Conservation (phyloP, 2,113 vertebrate genomes). For the Sitta europaea region DNA sequence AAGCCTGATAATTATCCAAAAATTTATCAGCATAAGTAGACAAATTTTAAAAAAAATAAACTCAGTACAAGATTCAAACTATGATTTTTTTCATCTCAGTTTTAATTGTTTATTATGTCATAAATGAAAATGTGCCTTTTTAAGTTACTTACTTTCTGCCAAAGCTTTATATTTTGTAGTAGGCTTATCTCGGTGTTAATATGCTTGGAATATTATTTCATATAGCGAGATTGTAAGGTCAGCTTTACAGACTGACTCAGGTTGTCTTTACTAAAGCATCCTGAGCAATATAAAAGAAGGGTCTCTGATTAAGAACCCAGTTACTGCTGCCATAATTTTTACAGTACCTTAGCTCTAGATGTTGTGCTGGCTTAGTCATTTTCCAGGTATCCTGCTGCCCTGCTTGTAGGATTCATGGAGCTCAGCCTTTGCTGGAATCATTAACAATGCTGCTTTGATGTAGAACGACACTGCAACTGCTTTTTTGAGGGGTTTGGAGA, state of each 20-base stretch:
- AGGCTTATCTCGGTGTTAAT: neutral
- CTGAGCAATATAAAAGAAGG: neutral
- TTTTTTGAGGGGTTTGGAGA: neutral
- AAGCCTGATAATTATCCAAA: neutral
- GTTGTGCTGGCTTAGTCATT: neutral
- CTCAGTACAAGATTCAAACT: neutral
- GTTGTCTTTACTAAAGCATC: neutral
- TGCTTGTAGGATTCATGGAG: neutral
- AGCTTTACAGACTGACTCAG: neutral
- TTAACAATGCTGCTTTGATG: neutral
- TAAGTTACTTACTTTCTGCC: neutral
- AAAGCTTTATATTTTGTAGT: neutral
- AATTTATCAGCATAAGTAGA: neutral
- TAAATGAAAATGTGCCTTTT: neutral
- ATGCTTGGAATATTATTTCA: neutral
- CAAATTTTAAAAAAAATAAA: neutral
- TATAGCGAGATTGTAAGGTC: neutral
- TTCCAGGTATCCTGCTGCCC: neutral
- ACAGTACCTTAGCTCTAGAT: neutral
- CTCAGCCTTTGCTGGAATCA: neutral
- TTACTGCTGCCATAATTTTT: neutral
- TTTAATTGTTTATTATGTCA: neutral
- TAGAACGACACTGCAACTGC: accelerated
- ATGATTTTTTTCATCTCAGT: neutral
- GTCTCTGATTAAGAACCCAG: neutral